Conservation (phyloP, 2,888 invertebrate genomes). For the Eupithecia exiguata region DNA sequence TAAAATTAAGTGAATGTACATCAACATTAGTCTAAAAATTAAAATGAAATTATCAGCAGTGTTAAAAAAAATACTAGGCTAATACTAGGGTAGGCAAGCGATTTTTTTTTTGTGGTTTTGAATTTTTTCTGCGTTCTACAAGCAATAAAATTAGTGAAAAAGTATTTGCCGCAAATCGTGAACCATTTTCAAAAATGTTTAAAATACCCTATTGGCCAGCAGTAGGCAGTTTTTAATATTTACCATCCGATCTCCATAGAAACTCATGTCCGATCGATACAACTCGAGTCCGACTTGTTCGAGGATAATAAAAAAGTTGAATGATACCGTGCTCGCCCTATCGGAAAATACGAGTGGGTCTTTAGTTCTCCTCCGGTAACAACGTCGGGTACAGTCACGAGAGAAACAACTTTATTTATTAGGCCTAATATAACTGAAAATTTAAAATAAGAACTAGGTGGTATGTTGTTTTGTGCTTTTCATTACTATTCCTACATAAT, state of each 20-base stretch:
- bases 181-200: no score
- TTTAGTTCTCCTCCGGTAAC: constrained; percentile 75
- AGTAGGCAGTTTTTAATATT: constrained; percentile 11
- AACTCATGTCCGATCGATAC: constrained; percentile 41
- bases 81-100: no score
- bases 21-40: no score
- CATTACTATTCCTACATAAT: not conserved
- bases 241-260: constrained; percentile 31
- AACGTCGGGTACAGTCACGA: constrained; percentile 63
- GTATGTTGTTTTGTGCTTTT: not conserved
- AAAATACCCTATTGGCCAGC: no score
- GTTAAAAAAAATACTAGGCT: no score
- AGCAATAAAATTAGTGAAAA: no score
- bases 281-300: constrained; percentile 63
- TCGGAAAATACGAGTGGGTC: constrained; percentile 78
- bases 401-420: constrained; percentile 22
- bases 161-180: no score
- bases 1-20: no score
- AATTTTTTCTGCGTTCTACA: no score
- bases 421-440: not conserved
- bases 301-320: constrained; percentile 81
- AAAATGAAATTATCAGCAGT: no score
- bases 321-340: constrained; percentile 77
- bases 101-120: no score
- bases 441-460: not conserved